Percentiles rank a stretch among this genome's conserved stretches.
Conservation (phyloP, 2,888 invertebrate genomes). For the Coleophora deauratella region DNA sequence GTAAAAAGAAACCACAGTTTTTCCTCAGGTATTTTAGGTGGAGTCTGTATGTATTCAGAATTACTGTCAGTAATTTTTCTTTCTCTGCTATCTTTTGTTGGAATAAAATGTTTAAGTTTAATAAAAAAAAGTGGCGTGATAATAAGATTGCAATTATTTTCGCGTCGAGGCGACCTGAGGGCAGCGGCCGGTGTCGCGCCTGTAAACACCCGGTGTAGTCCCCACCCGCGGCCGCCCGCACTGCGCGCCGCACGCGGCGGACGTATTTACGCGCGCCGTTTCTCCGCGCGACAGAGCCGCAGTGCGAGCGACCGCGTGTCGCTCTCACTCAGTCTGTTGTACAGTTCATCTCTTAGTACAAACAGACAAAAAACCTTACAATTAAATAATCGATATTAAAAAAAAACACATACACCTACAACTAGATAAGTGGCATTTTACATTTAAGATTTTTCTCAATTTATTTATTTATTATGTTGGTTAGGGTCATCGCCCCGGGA, state of each 20-base stretch:
- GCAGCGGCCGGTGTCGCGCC: constrained; percentile 30
- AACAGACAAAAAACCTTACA: constrained; percentile 50
- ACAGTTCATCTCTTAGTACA: constrained; percentile 28
- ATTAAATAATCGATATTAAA: constrained; percentile 57
- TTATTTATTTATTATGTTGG: constrained; percentile 33
- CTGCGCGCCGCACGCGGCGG: constrained; percentile 16
- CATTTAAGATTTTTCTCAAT: constrained; percentile 23
- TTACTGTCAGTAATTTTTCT: too few relatives aligned
- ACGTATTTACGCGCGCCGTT: constrained; percentile 40
- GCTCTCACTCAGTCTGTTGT: neutral
- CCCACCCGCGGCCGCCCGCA: constrained; percentile 1
- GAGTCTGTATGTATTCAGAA: too few relatives aligned
- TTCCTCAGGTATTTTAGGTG: too few relatives aligned
- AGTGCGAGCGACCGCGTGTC: neutral
- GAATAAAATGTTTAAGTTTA: too few relatives aligned
- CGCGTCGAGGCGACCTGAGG: constrained; percentile 5
- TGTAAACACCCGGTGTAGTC: constrained; percentile 58
- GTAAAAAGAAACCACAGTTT: too few relatives aligned
- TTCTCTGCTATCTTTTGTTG: too few relatives aligned
- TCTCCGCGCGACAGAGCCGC: too few relatives aligned
- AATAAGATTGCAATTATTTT: too few relatives aligned
- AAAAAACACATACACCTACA: constrained; percentile 61
- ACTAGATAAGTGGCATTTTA: constrained; percentile 56
- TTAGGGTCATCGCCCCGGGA: constrained; percentile 19
- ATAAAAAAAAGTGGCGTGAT: too few relatives aligned